A percentile compares a stretch with the other conserved stretches of the same genome.
Evolutionary conservation across 2,797 vertebrate genomes (phyloP).

Genomic region (Alauda arvensis): DNA sequence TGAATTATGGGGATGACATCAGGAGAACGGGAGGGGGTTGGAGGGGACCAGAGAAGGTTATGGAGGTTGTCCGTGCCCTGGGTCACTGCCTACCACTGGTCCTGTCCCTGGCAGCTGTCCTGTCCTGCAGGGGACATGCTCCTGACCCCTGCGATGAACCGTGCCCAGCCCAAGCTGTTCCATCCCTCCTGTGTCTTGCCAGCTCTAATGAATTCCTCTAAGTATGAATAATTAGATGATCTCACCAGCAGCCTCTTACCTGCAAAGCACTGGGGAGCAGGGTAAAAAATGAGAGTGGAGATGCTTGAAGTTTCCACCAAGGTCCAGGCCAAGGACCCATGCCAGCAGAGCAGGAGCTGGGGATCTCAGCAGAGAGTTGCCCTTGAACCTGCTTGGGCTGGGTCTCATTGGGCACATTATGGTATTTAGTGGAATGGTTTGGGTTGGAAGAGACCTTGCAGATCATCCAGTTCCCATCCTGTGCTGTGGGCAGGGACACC

Average conservation of each 20-base stretch:
- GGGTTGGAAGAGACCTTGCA: background rate
- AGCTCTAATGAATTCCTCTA: slow-evolving; percentile 22
- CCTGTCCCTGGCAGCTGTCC: background rate
- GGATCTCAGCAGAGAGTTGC: background rate
- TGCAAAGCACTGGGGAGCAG: background rate
- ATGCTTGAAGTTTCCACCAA: accelerated
- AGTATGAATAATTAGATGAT: slow-evolving; percentile 16
- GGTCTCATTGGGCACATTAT: background rate
- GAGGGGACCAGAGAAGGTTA: background rate
- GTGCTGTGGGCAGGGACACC: background rate
- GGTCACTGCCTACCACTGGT: background rate
- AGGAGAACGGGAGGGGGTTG: background rate
- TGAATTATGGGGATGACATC: accelerated
- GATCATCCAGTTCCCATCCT: background rate
- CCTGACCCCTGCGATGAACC: accelerated
- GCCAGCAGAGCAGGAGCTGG: background rate
- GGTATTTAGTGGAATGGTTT: background rate
- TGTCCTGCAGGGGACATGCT: background rate
- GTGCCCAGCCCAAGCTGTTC: background rate
- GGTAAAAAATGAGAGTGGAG: background rate
- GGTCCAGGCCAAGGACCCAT: background rate
- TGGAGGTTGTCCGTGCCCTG: background rate
- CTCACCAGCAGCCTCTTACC: background rate
- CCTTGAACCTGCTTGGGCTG: background rate
- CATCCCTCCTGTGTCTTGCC: background rate